Conservation (phyloP, 2,888 invertebrate species). For the Pandemis heparana region DNA sequence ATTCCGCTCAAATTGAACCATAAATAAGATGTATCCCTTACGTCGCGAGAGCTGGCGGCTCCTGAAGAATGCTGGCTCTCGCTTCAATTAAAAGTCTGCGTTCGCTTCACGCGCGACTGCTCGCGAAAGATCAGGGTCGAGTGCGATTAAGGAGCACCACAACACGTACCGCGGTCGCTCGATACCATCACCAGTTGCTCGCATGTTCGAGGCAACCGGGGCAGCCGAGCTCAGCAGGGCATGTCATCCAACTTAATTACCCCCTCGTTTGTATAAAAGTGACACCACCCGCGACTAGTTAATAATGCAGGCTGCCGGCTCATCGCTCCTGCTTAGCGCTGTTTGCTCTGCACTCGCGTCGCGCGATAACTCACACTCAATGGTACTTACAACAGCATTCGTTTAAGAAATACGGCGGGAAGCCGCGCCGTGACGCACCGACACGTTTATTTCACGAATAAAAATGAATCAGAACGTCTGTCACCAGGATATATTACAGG, state of each 20-base stretch:
- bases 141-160: no score
- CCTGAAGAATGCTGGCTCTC: background rate
- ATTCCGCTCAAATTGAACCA: slow-evolving; percentile 38
- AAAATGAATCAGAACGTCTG: background rate
- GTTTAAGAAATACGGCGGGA: background rate
- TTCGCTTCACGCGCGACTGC: slow-evolving; percentile 1
- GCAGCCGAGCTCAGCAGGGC: background rate
- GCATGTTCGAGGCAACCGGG: no score
- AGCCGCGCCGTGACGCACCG: background rate
- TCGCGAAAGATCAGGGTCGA: background rate
- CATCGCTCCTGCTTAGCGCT: slow-evolving; percentile 1
- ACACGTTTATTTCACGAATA: background rate
- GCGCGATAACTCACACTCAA: slow-evolving; percentile 12
- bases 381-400: slow-evolving; percentile 6
- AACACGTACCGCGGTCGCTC: no score
- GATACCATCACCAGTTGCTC: background rate
- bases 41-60: slow-evolving; percentile 7
- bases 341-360: background rate
- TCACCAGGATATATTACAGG: background rate
- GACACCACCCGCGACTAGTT: background rate
- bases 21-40: slow-evolving; percentile 36
- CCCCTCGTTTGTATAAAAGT: background rate
- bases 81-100: background rate
- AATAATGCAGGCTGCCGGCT: slow-evolving; percentile 3
- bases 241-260: background rate